Percentiles rank a stretch among this genome's conserved stretches.
phyloP scores from a whole-genome alignment of 2,113 vertebrate genomes.

The Hucho hucho region DNA sequence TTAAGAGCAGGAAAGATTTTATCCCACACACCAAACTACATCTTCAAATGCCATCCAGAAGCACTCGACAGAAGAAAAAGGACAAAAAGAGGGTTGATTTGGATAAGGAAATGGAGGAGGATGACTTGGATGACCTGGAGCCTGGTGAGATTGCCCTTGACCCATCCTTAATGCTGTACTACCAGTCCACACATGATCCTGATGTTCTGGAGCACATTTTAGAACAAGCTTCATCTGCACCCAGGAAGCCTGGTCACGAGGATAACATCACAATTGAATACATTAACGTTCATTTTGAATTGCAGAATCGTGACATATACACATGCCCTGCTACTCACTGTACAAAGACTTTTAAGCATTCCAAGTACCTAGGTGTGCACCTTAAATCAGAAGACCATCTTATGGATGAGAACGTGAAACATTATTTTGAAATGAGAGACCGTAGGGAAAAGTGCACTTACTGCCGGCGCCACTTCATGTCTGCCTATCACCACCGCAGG shows the following conservation, averaged over 20 bases:
- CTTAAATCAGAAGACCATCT: conserved; percentile 86
- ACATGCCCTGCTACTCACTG: conserved; percentile 91
- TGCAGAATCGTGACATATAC: conserved; percentile 93
- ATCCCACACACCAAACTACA: conserved; percentile 89
- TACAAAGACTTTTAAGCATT: conserved; percentile 88
- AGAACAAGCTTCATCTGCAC: conserved; percentile 62
- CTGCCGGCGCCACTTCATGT: conserved; percentile 91
- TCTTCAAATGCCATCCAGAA: conserved; percentile 80
- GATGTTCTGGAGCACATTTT: conserved; percentile 72
- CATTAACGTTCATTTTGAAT: conserved; percentile 79
- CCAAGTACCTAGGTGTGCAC: conserved; percentile 93
- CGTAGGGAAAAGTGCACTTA: conserved; percentile 90
- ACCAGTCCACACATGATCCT: conserved; percentile 76
- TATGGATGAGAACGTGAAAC: conserved; percentile 87
- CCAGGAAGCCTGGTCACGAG: conserved; percentile 66
- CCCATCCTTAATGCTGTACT: conserved; percentile 69
- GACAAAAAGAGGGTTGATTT: conserved; percentile 63
- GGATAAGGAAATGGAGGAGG: conserved; percentile 43
- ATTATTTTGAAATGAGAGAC: conserved; percentile 92
- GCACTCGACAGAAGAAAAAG: conserved; percentile 71
- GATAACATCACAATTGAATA: conserved; percentile 86
- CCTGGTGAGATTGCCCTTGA: conserved; percentile 71
- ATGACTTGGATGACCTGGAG: conserved; percentile 58
- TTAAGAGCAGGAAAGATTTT: conserved; percentile 86
- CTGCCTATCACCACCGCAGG: conserved; percentile 85